Base-by-base conservation (phyloP, 2,888 invertebrate genomes). In the Hofmannophila pseudospretella region DNA sequence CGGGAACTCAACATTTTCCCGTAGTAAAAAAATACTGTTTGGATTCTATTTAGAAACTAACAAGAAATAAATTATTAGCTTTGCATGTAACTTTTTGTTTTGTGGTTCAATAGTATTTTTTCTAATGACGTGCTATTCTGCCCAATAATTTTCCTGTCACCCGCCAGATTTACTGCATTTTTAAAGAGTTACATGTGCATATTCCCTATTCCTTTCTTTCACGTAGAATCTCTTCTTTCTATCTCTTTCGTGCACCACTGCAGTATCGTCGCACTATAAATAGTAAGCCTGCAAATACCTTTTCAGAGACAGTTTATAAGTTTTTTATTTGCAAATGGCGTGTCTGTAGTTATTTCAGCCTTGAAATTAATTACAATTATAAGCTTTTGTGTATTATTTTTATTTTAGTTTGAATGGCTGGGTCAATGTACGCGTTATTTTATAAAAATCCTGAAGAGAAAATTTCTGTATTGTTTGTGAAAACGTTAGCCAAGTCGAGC, bases 251-350 rank as follows among this genome's bases (percentile, higher is more conserved):
- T 20, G n/a, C 47, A 35, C 40, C 47, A 47, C 54, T 57, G 57
- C 61, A 65, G 50, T 52, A 50, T 47, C 53, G 47, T 39, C 30
- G 28, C 34, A 35, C 53, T 51, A 51, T 52, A 54, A 57, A 54
- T 62, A 57, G 53, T 62, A 59, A 42, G 43, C 22, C 11, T 23
- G 51, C 46, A 50, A 56, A 53, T n/a, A n/a, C n/a, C 43, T 54
- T 41, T 50, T 49, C 14, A 23, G 9, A 7, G 14, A 22, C 49
- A 49, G 58, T 53, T 55, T 46, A 51, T 50, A 57, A 57, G 33
- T 42, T 41, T 54, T 54, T 52, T 52, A 49, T 51, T 32, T 16
- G 49, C 10, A 43, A 45, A 48, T 58, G 49, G 53, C 58, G 47
- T 52, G 54, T 58, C 52, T 45, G 49, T 42, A 38, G 51, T 53